These are phyloP conservation scores for Corvus hawaiiensis DNA, from an alignment of 2,113 vertebrate genomes.

Conservation along the genomic window DNA sequence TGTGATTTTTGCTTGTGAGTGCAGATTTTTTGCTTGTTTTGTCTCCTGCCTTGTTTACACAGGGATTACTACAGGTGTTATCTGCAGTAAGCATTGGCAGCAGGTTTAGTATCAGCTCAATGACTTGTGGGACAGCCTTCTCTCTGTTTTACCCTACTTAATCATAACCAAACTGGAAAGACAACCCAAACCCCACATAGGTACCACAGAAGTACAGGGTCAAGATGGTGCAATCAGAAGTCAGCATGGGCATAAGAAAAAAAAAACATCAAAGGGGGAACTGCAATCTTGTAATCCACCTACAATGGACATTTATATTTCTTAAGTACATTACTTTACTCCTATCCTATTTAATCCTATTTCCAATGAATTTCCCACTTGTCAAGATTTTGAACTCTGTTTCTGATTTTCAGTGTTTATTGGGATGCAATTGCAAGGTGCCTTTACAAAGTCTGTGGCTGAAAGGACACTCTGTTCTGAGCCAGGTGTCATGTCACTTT, in stretches of 20 bases:
- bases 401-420: background rate
- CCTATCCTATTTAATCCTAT: background rate
- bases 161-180: background rate
- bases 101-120: background rate
- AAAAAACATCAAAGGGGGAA: background rate
- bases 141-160: background rate
- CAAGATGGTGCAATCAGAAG: background rate
- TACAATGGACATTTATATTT: background rate
- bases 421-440: background rate
- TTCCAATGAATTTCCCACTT: background rate
- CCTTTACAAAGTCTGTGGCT: background rate
- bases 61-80: background rate
- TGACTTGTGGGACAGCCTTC: background rate
- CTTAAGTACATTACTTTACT: background rate
- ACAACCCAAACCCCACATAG: background rate
- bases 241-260: background rate
- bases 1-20: background rate
- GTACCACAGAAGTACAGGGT: background rate
- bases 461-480: background rate
- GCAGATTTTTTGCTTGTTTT: background rate
- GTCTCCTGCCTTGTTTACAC: background rate
- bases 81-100: background rate
- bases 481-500: background rate
- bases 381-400: background rate
- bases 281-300: background rate